Conservation (phyloP, 2,113 vertebrate species). For the Notechis scutatus region DNA sequence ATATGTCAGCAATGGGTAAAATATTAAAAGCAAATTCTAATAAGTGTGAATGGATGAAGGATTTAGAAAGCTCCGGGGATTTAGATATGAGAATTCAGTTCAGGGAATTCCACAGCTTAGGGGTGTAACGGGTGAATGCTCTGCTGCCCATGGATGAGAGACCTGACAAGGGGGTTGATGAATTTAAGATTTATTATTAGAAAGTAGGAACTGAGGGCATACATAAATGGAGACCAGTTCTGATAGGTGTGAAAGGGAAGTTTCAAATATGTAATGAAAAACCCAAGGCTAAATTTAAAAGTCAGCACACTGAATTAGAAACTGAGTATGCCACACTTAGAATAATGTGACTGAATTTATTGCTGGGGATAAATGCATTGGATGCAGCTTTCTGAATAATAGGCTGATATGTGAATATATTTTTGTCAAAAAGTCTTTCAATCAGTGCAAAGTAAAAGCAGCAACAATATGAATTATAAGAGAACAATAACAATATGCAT, state of each 20-base stretch:
- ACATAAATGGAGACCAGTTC: constrained; percentile 63
- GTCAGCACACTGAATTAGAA: constrained; percentile 64
- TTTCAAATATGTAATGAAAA: constrained; percentile 70
- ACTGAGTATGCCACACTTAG: constrained; percentile 64
- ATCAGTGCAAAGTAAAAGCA: constrained; percentile 57
- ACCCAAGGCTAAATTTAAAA: constrained; percentile 68
- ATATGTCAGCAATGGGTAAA: constrained; percentile 63
- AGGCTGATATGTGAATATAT: constrained; percentile 48
- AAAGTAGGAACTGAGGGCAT: constrained; percentile 63
- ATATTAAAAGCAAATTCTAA: constrained; percentile 74
- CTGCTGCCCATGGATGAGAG: constrained; percentile 67
- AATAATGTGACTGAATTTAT: constrained; percentile 65
- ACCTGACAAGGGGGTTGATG: constrained; percentile 67
- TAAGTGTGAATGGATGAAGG: constrained; percentile 61
- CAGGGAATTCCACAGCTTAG: constrained; percentile 63
- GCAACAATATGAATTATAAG: constrained; percentile 30
- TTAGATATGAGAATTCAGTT: constrained; percentile 58
- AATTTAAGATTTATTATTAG: constrained; percentile 76
- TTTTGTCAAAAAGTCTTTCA: constrained; percentile 21
- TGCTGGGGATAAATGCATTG: constrained; percentile 52
- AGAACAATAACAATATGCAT: constrained; percentile 26
- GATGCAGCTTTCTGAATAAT: constrained; percentile 45
- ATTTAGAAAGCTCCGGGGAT: constrained; percentile 68
- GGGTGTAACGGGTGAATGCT: constrained; percentile 68
- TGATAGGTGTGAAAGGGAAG: constrained; percentile 61